Evolutionary conservation across 2,797 vertebrate genomes (phyloP), one percentile per base, ranked within the genome.

Genomic region (Botia kubotai): DNA sequence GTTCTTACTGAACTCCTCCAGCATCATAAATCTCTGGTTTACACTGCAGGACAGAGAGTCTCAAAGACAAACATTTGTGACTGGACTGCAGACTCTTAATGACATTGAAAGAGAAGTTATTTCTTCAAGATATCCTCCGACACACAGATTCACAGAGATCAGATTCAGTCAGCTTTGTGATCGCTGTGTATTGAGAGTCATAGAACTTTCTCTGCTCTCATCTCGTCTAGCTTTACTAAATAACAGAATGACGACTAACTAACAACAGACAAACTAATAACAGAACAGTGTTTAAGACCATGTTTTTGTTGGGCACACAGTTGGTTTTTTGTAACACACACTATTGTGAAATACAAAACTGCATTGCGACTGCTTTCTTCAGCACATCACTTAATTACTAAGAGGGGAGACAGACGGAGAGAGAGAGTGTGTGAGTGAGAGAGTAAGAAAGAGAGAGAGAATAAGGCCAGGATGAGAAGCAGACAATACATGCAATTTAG

Each of bases 311-410:
- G 12, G 14, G 23, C 43, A 62, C 23, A 26, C n/a, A 26, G 23
- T 26, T 26, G 23, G 23, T 26, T 26, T 26, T 2, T 26, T 26
- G 23, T 26, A 26, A 26, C 81, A 77, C 75, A 75, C 72, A 86
- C 88, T 88, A 83, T 86, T 83, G 88, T 87, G 81, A 91, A 89
- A 89, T 87, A 75, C 75, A 53, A 43, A 80, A 67, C 86, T 87
- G 87, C 89, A 88, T 80, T 90, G 88, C 86, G 85, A 88, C 84
- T 88, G 86, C 86, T 82, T 60, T 70, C 13, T 87, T 90, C 87
- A 86, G 86, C 86, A 83, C 82, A 75, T 76, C 84, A 48, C 55
- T 87, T 91, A 87, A 90, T 90, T 89, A 87, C 71, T 72, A 58
- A 71, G 48, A 12, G 65, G 33, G 57, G 75, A 65, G 55, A 53